Percentiles rank a stretch among this genome's conserved stretches.
phyloP scores from a whole-genome alignment of 2,888 invertebrate genomes.

The Lutraria lutraria region DNA sequence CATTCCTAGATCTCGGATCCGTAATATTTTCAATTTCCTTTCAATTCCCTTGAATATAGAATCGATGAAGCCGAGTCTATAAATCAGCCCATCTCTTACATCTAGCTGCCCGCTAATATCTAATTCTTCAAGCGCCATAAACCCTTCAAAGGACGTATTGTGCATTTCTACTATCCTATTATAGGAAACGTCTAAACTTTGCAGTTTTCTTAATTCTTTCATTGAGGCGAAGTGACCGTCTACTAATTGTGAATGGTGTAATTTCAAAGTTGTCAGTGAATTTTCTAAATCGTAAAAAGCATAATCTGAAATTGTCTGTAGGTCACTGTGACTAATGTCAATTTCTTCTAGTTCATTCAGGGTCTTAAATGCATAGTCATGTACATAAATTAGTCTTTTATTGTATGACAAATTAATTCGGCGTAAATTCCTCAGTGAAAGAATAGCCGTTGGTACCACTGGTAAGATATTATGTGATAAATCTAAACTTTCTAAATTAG shows the following conservation, averaged over 20 bases:
- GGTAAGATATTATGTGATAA: constrained; percentile 64
- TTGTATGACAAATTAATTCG: constrained; percentile 59
- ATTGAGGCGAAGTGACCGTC: constrained; percentile 64
- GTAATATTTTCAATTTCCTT: constrained; percentile 52
- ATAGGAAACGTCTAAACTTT: constrained; percentile 62
- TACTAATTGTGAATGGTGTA: constrained; percentile 53
- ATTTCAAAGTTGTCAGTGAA: constrained; percentile 44
- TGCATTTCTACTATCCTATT: constrained; percentile 69
- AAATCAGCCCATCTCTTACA: constrained; percentile 26
- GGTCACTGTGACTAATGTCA: constrained; percentile 57
- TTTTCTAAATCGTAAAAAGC: constrained; percentile 64
- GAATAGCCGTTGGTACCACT: constrained; percentile 53
- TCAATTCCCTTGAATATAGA: constrained; percentile 67
- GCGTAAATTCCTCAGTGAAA: constrained; percentile 51
- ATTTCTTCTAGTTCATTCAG: constrained; percentile 53
- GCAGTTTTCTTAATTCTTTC: constrained; percentile 49
- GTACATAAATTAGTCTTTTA: constrained; percentile 56
- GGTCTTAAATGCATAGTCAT: constrained; percentile 58
- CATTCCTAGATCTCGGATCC: constrained; percentile 55
- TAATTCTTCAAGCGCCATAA: constrained; percentile 58
- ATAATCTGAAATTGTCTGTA: constrained; percentile 50
- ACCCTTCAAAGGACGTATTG: constrained; percentile 66
- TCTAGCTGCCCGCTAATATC: constrained; percentile 66
- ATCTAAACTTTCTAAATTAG: constrained; percentile 57
- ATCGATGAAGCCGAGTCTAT: constrained; percentile 58